Evolutionary conservation across 2,113 vertebrate genomes (phyloP).

Genomic region (Etheostoma spectabile): DNA sequence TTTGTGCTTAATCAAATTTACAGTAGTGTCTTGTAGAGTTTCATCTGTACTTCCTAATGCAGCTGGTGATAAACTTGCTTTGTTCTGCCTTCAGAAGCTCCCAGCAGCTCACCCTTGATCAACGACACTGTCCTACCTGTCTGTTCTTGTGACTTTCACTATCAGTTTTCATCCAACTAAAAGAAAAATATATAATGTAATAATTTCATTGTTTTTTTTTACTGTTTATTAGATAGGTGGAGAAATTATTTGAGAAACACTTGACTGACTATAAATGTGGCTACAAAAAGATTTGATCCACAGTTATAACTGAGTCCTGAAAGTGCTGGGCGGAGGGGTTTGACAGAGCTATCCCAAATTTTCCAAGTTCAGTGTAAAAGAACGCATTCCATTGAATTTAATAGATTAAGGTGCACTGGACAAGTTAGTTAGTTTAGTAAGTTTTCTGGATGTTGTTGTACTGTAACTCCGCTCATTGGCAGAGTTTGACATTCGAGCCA

Average conservation of each 20-base stretch:
- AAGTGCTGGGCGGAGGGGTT: background rate
- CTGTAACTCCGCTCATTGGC: background rate
- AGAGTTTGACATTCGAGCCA: no score
- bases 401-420: background rate
- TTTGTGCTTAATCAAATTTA: slow-evolving; percentile 38
- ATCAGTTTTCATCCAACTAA: slow-evolving; percentile 22
- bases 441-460: background rate
- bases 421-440: background rate
- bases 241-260: background rate
- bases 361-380: background rate
- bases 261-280: slow-evolving; percentile 24
- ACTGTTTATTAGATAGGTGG: slow-evolving; percentile 12
- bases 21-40: slow-evolving; percentile 16
- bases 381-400: background rate
- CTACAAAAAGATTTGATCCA: background rate
- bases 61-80: slow-evolving; percentile 24
- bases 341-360: background rate
- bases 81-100: slow-evolving; percentile 3
- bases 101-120: slow-evolving; percentile 3
- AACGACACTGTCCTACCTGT: slow-evolving; percentile 7
- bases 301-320: slow-evolving; percentile 1
- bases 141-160: background rate
- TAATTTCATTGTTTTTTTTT: background rate
- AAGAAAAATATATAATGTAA: background rate
- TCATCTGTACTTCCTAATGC: slow-evolving; percentile 28